Evolutionary conservation across 2,888 invertebrate genomes (phyloP), one percentile per base, ranked within the genome.

Genomic region (Unio delphinus): DNA sequence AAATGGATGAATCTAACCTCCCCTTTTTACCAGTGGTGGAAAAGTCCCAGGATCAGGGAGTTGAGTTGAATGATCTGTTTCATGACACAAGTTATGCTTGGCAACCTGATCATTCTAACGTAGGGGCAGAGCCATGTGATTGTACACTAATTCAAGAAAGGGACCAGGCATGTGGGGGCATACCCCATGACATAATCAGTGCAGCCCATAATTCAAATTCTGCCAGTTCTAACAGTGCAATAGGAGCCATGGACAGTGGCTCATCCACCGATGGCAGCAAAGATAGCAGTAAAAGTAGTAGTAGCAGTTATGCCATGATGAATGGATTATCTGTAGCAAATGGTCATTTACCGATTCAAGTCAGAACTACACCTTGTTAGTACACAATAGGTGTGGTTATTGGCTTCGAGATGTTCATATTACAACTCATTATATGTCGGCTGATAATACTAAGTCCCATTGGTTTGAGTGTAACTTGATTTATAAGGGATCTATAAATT

Each of bases 271-370:
- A 86, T 68, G 87, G 83, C 34, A 86, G 86, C 72, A 87, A 87
- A 69, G 87, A 81, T 65, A 86, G 86, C 72, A 85, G 82, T 77
- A 87, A 87, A 76, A 88, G 86, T 73, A 84, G 83, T 62, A 82
- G 76, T 61, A 82, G 82, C 73, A 83, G 83, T 70, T 83, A 83
- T 70, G 81, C 83, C 72, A 84, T 80, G 67, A 81, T 83, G 72
- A 87, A 88, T 70, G 87, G 87, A 72, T 67, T 76, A n/a, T 75
- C 79, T 69, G 71, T 87, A 56, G 84, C 85, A n/a, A 88, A 88
- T 72, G 88, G 88, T 64, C 87, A 87, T 77, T 79, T 84, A 67
- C 81, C 80, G 55, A 70, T 78, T 65, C 69, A 93, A 92, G 54
- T 92, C 85, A 73, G 81, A 73, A 82, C 83, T 67, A 79, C 83